Percentiles rank a stretch among this genome's conserved stretches.
phyloP scores from a whole-genome alignment of 2,113 vertebrate species.

The Oryzias woworae region DNA sequence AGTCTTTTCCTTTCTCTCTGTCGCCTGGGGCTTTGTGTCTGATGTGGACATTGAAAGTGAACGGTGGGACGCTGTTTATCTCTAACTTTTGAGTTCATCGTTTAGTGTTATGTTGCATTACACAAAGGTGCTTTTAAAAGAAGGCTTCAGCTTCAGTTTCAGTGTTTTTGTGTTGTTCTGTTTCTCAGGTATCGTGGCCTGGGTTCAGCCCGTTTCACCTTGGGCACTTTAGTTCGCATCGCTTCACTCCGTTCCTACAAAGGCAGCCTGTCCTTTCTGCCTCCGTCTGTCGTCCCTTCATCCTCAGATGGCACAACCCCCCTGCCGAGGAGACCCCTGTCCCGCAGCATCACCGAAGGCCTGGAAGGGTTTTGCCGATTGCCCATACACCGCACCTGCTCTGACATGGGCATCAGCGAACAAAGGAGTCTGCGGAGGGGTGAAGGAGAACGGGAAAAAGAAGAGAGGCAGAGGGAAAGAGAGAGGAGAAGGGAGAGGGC shows the following conservation, averaged over 20 bases:
- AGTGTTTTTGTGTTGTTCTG: background rate
- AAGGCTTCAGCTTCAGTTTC: background rate
- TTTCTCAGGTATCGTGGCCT: slow-evolving; percentile 79
- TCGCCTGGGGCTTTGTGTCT: slow-evolving; percentile 92
- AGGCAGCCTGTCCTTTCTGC: slow-evolving; percentile 88
- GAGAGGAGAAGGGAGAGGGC: slow-evolving; percentile 70
- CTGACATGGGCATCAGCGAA: slow-evolving; percentile 86
- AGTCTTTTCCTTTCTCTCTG: slow-evolving; percentile 88
- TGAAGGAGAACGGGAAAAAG: slow-evolving; percentile 74
- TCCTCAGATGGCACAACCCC: slow-evolving; percentile 65
- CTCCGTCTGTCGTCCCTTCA: slow-evolving; percentile 70
- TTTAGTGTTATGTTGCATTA: too few species aligned
- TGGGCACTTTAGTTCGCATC: slow-evolving; percentile 85
- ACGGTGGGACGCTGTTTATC: slow-evolving; percentile 60
- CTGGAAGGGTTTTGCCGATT: slow-evolving; percentile 74
- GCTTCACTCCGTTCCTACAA: slow-evolving; percentile 88
- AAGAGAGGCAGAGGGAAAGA: slow-evolving; percentile 68
- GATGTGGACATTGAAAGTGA: slow-evolving; percentile 94
- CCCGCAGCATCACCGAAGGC: slow-evolving; percentile 81
- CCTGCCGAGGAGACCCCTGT: slow-evolving; percentile 71
- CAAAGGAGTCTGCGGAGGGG: slow-evolving; percentile 76
- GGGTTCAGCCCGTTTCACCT: slow-evolving; percentile 87
- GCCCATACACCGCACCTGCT: slow-evolving; percentile 86
- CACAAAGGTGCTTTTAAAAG: background rate
- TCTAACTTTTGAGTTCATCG: too few species aligned